A percentile compares a stretch with the other conserved stretches of the same genome.
Evolutionary conservation across 2,797 vertebrate species (phyloP).

Genomic region (Podarcis siculus): DNA sequence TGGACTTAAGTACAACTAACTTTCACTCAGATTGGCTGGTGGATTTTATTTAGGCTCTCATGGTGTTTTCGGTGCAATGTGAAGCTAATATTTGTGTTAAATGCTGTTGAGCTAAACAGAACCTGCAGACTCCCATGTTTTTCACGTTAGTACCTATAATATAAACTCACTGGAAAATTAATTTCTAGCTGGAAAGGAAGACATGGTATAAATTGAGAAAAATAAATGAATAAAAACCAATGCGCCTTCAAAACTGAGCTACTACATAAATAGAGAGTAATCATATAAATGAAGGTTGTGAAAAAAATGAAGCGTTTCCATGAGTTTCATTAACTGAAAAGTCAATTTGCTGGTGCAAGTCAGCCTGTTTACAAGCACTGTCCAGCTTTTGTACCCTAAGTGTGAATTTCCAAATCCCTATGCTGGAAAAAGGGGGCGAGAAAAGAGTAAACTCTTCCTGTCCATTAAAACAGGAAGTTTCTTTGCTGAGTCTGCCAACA

Average conservation of each 20-base stretch:
- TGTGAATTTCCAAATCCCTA: neutral
- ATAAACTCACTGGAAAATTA: no score
- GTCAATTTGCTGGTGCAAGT: neutral
- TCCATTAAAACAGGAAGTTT: conserved; percentile 6
- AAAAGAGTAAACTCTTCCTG: neutral
- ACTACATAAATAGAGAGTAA: neutral
- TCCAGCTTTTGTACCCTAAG: neutral
- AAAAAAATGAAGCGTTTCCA: neutral
- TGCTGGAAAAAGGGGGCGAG: no score
- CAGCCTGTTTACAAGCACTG: neutral
- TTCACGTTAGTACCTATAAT: no score
- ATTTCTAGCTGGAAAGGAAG: no score
- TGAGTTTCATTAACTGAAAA: neutral
- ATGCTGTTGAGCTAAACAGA: neutral
- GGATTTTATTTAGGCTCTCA: no score
- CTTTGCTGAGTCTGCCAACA: conserved; percentile 25
- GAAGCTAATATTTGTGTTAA: neutral
- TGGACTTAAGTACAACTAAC: no score
- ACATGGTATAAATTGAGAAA: no score
- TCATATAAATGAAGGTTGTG: neutral
- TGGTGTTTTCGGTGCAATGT: neutral
- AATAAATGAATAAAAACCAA: no score
- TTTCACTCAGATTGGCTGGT: no score
- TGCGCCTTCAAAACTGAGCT: no score
- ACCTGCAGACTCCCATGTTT: neutral